These are phyloP conservation scores for Calephelis virginiensis DNA, from an alignment of 1,140 invertebrate species.

Conservation along the genomic window DNA sequence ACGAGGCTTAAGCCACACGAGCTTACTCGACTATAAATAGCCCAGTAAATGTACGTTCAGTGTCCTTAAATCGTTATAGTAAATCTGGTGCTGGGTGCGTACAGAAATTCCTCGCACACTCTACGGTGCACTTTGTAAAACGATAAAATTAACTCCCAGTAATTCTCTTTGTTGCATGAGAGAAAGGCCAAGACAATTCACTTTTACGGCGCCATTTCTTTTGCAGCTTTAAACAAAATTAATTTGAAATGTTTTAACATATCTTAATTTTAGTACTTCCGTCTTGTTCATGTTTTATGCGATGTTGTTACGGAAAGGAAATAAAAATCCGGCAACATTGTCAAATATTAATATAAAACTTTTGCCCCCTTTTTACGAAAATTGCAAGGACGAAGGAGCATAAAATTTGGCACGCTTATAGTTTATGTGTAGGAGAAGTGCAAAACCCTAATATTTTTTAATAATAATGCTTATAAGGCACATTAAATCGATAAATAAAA, in stretches of 20 bases:
- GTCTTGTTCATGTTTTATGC: background rate
- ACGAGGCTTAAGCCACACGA: conserved; percentile 8
- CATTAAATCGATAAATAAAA: no score
- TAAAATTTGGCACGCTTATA: no score
- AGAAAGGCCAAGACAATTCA: background rate
- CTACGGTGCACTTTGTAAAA: background rate
- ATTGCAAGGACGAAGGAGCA: no score
- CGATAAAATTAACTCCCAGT: conserved; percentile 9
- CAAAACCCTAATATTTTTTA: no score
- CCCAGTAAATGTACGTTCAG: conserved; percentile 22
- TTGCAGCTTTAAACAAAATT: background rate
- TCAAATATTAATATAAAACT: no score
- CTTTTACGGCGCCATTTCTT: background rate
- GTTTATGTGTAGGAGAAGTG: no score
- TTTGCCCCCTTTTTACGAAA: no score
- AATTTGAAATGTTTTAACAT: no score
- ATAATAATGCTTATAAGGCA: no score
- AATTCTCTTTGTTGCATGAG: conserved; percentile 1
- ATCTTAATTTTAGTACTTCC: background rate
- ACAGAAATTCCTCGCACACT: background rate
- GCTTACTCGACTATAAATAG: conserved; percentile 18
- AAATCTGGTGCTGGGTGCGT: conserved; percentile 31
- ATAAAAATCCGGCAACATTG: no score
- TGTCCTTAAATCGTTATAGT: conserved; percentile 33
- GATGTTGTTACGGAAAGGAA: no score